Base-by-base conservation (phyloP, 2,888 invertebrate genomes). In the Pheosia gnoma region DNA sequence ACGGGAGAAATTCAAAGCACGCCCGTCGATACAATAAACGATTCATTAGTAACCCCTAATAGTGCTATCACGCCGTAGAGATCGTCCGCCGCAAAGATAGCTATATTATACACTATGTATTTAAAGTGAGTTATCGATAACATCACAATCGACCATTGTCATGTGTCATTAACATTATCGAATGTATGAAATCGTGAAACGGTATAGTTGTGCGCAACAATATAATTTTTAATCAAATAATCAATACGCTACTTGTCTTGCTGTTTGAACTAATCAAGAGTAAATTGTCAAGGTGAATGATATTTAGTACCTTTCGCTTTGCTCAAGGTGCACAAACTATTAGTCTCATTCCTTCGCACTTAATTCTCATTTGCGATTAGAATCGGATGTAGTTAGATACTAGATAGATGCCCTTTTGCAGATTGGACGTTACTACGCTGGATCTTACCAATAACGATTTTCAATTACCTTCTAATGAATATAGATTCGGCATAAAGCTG, bases 1-100 rank as follows among this genome's bases (percentile, higher is more conserved):
- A 75, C 76, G 66, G 74, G 41, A 72, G 66, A 76, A 77, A 85
- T 84, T 83, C 80, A 74, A 80, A 74, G 80, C 81, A 83, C 78
- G 82, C 80, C 70, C 72, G 70, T 66, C 67, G 66, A 78, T 76
- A 84, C 81, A 86, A 84, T 83, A 80, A 67, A 76, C 73, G 72
- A 81, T 82, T 81, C 80, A 84, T 75, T 78, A 75, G 72, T 73
- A 77, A 77, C 76, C 69, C 70, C 72, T 74, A 77, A 78, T 75
- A 70, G 72, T 67, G 67, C 59, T 80, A 84, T 84, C 83, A 73
- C 60, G 66, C 75, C 65, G 66, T 39, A 66, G 72, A 75, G 78
- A 85, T 84, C 81, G 71, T 56, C 65, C 66, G 74, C 41, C 62
- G 64, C 64, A 68, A 75, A 80, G 77, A 79, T 77, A 63, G 62